Evolutionary conservation across 2,888 invertebrate species (phyloP), one percentile per base, ranked within the genome.

Genomic region (Microplitis manilae): DNA sequence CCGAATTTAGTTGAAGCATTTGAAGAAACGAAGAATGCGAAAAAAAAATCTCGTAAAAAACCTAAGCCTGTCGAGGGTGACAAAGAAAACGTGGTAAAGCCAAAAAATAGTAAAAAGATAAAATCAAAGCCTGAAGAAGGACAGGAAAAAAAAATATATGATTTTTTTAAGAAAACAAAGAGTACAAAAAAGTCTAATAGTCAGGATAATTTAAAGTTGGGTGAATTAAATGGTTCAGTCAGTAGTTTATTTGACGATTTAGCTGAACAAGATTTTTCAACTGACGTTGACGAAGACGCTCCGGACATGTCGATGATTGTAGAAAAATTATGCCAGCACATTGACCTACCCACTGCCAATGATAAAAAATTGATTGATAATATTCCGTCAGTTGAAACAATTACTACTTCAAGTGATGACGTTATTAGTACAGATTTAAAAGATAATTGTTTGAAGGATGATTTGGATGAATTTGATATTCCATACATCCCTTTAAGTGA

Each of bases 1-100:
- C 93, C 94, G 20, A 89, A 92, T 1, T 77, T 95, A 76, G 94
- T 94, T 0, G 90, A 92, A 68, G 86, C 86, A 2, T 95, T 92
- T 83, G 91, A 93, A 81, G 92, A 92, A 90, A 91, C 41, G 92
- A 93, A 79, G 92, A 93, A 88, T 91, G 86, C 79, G 82, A 91
- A 90, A 75, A 78, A 81, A 59, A 86, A 86, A 5, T 62, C 20
- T 62, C 30, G 30, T 8, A 67, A 67, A 38, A 67, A 67, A 67
- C 8, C 20, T 5, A 13, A 38, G 6, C 67, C 9, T 13, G 50
- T 50, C 6, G 20, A 69, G 60, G 39, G 40, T 17, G 38, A 20
- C 60, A 60, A 39, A 17, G 39, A 60, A 59, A 68, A 60, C 40
- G 60, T 59, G 15, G 7, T n/a, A 78, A 86, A 86, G 78, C 50